Percentiles rank a stretch among this genome's conserved stretches.
These are phyloP conservation scores for Perizoma affinitatum DNA, from an alignment of 2,888 invertebrate species.

Conservation along the genomic window DNA sequence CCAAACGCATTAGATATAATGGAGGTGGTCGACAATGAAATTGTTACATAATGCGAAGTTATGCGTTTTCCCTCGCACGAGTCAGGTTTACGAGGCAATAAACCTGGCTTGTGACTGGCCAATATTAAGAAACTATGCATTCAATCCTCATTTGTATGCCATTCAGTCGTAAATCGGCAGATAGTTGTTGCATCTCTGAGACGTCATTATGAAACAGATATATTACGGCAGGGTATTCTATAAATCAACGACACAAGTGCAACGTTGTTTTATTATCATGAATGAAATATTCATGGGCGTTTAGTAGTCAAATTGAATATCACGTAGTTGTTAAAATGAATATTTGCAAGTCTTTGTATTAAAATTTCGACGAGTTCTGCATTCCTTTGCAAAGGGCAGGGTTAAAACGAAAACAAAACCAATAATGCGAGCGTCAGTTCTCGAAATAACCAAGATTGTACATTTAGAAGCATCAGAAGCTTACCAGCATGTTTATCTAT, in stretches of 20 bases:
- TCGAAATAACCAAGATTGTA: conserved; percentile 20
- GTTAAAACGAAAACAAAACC: conserved; percentile 16
- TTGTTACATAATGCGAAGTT: conserved; percentile 73
- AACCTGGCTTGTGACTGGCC: conserved; percentile 67
- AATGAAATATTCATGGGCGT: conserved; percentile 33
- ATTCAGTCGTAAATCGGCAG: conserved; percentile 66
- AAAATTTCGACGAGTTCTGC: not conserved
- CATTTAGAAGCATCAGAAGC: conserved; percentile 32
- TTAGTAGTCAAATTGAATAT: conserved; percentile 35
- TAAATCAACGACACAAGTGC: conserved; percentile 35
- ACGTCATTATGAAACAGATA: conserved; percentile 39
- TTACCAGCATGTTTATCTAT: conserved; percentile 35
- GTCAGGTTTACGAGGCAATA: conserved; percentile 73
- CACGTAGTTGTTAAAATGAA: not conserved
- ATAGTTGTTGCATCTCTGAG: conserved; percentile 50
- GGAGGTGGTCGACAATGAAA: conserved; percentile 55
- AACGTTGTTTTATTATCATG: conserved; percentile 31
- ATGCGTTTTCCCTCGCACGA: conserved; percentile 70
- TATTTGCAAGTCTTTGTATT: not conserved
- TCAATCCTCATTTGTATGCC: conserved; percentile 66
- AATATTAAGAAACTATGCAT: conserved; percentile 64
- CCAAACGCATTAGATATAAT: conserved; percentile 43
- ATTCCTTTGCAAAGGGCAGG: conserved; percentile 4
- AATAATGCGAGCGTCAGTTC: conserved; percentile 8
- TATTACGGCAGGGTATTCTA: conserved; percentile 27